These are phyloP conservation scores for Orthosia incerta DNA, from an alignment of 2,888 invertebrate species.

Conservation along the genomic window DNA sequence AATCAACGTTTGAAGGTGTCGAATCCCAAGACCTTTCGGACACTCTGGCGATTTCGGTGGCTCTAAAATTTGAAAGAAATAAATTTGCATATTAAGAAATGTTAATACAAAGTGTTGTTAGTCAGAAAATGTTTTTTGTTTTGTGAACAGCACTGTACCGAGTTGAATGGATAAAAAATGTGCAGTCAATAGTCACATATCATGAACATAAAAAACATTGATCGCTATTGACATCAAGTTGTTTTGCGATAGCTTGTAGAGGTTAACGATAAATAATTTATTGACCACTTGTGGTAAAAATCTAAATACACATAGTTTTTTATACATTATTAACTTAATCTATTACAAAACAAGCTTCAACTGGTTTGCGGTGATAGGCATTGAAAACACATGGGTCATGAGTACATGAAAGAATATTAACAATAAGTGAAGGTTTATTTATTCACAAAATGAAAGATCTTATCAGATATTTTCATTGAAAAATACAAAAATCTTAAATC, in stretches of 20 bases:
- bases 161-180: neutral
- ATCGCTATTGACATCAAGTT: neutral
- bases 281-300: neutral
- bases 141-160: neutral
- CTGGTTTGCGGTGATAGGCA: no score
- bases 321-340: neutral
- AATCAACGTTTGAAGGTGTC: constrained; percentile 77
- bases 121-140: neutral
- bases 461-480: neutral
- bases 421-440: no score
- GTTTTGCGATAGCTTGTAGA: constrained; percentile 1
- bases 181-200: neutral
- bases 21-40: constrained; percentile 76
- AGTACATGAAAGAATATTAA: no score
- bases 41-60: constrained; percentile 21
- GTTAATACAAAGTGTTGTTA: neutral
- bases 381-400: no score
- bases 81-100: constrained; percentile 19
- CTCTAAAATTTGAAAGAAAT: constrained; percentile 48
- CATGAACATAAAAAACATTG: constrained; percentile 20
- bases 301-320: neutral
- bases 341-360: neutral
- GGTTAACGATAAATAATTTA: constrained; percentile 24
- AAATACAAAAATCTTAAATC: neutral
- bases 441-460: neutral